Conservation (phyloP, 2,888 invertebrate species). For the Chrysolina haemoptera region DNA sequence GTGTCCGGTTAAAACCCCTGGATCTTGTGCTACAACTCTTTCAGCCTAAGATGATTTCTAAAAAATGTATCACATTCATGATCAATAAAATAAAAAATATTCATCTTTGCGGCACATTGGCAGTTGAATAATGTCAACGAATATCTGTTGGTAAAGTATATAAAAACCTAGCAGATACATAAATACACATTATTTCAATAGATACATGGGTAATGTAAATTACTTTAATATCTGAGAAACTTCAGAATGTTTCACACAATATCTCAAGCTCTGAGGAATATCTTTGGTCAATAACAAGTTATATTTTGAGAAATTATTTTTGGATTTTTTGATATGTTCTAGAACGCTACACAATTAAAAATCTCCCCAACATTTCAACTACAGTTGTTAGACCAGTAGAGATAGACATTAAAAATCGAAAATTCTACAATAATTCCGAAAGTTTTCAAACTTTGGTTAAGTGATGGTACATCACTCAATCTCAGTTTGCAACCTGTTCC, state of each 20-base stretch:
- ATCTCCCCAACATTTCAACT: background rate
- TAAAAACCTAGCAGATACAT: slow-evolving; percentile 24
- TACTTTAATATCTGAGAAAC: slow-evolving; percentile 33
- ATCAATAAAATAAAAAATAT: background rate
- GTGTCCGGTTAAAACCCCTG: no score
- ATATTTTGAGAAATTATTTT: slow-evolving; percentile 28
- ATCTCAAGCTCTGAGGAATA: slow-evolving; percentile 39
- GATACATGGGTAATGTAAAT: slow-evolving; percentile 7
- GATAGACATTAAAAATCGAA: no score
- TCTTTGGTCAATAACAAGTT: slow-evolving; percentile 37
- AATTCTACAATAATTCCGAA: no score
- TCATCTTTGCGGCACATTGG: slow-evolving; percentile 24
- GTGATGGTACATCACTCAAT: no score
- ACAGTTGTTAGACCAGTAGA: no score
- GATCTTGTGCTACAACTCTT: no score
- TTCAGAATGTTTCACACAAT: slow-evolving; percentile 28
- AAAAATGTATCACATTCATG: slow-evolving; percentile 15
- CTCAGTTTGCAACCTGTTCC: no score
- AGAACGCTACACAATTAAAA: background rate
- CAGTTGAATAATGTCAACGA: slow-evolving; percentile 18
- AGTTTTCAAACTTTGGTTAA: no score
- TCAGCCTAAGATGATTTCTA: background rate
- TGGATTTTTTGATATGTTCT: slow-evolving; percentile 29
- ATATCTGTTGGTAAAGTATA: slow-evolving; percentile 28
- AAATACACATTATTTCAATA: slow-evolving; percentile 17